Evolutionary conservation across 1,140 invertebrate species (phyloP).

Genomic region (Drosophila sp.): DNA sequence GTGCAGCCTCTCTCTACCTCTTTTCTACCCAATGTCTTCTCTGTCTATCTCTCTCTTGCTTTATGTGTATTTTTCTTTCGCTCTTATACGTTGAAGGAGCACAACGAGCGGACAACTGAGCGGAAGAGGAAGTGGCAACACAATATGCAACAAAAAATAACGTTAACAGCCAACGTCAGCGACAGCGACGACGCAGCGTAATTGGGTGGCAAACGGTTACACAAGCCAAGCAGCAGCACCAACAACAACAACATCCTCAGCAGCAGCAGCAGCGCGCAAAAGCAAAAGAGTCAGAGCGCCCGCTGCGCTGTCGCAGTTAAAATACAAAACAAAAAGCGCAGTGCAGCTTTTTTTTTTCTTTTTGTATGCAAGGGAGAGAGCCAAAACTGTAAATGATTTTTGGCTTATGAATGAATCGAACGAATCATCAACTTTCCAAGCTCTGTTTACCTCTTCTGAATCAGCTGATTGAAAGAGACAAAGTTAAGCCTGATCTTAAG

Average conservation of each 20-base stretch:
- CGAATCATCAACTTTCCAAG: slow-evolving; percentile 36
- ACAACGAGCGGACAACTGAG: slow-evolving; percentile 36
- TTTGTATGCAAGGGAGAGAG: slow-evolving; percentile 7
- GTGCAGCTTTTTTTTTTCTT: slow-evolving; percentile 17
- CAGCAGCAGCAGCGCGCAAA: slow-evolving; percentile 39
- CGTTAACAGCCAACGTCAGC: slow-evolving; percentile 22
- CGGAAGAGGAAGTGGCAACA: slow-evolving; percentile 79
- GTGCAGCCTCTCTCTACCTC: slow-evolving; percentile 7
- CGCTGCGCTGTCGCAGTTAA: slow-evolving; percentile 25
- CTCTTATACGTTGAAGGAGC: slow-evolving; percentile 19
- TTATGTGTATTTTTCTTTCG: slow-evolving; percentile 31
- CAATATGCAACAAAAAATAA: slow-evolving; percentile 66
- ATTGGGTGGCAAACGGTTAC: slow-evolving; percentile 72
- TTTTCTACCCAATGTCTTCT: not conserved
- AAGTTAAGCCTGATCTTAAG: not conserved
- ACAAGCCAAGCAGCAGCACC: slow-evolving; percentile 55
- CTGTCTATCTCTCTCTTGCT: slow-evolving; percentile 34
- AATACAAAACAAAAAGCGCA: slow-evolving; percentile 19
- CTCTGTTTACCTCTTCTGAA: slow-evolving; percentile 35
- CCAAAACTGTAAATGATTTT: slow-evolving; percentile 15
- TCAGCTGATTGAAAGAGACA: slow-evolving; percentile 1
- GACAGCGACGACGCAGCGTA: slow-evolving; percentile 69
- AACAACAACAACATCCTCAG: slow-evolving; percentile 42
- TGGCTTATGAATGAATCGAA: slow-evolving; percentile 18
- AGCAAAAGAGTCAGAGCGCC: slow-evolving; percentile 44